Evolutionary conservation across 2,797 vertebrate genomes (phyloP).

Genomic region (Lacerta viridis): DNA sequence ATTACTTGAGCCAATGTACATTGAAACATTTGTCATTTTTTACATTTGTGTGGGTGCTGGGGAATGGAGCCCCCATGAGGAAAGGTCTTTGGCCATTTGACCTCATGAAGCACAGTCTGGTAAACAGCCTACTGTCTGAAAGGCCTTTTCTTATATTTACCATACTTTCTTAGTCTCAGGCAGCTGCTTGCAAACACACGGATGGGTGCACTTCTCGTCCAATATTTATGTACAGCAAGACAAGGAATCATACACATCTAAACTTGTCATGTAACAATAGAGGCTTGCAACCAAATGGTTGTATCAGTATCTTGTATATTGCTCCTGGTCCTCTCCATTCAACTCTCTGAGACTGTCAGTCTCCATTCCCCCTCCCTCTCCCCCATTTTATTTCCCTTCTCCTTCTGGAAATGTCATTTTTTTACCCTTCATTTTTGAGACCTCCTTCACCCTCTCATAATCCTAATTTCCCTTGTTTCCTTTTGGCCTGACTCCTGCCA

Average conservation of each 20-base stretch:
- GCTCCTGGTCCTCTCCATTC: neutral
- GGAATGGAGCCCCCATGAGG: conserved; percentile 28
- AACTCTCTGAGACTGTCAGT: neutral
- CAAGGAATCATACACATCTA: neutral
- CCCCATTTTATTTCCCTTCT: neutral
- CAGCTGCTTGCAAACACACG: neutral
- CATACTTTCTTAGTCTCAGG: neutral
- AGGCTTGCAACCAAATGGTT: neutral
- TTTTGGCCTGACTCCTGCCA: neutral
- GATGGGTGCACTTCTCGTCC: neutral
- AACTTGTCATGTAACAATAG: neutral
- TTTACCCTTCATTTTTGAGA: neutral
- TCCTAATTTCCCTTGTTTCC: neutral
- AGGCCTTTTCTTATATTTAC: conserved; percentile 8
- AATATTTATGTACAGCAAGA: neutral
- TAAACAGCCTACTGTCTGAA: conserved; percentile 29
- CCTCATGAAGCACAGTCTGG: conserved; percentile 34
- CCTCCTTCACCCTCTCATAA: neutral
- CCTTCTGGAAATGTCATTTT: neutral
- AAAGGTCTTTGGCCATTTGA: conserved; percentile 34
- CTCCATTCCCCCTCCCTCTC: neutral
- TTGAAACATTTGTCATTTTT: conserved; percentile 45
- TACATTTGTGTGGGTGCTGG: conserved; percentile 15
- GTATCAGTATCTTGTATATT: neutral
- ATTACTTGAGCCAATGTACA: conserved; percentile 47